Base-by-base conservation (phyloP, 2,113 vertebrate species). In the Dissostichus mawsoni region DNA sequence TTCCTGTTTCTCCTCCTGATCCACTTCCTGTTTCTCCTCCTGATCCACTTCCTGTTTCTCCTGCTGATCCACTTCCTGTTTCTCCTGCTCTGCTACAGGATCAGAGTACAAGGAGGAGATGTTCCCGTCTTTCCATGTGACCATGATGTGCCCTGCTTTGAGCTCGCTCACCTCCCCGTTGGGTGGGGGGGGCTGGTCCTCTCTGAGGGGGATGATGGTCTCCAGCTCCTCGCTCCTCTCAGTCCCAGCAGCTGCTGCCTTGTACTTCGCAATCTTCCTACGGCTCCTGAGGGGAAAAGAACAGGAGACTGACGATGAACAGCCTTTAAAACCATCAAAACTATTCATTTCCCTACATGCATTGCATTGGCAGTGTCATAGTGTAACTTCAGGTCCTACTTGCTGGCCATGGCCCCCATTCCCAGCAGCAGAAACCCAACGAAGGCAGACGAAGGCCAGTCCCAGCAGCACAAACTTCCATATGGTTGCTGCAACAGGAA, bases 381-480 rank as follows among this genome's bases (percentile, higher is more conserved):
- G 12, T 2, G n/a, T 4, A 55, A 72, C 1, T 29, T 69, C 0
- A 1, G 41, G 23, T 63, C 95, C 92, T 87, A 99, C 98, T 95
- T 97, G 92, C 95, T 98, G 47, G 90, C 91, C 88, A 91, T 88
- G 69, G 95, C 48, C 71, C 93, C 96, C 76, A 95, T 91, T 65
- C 85, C 88, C 74, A 98, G 77, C 74, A 99, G 94, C 70, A 95
- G 2, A 2, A 95, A 90, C 5, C 97, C 96, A 66, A 97, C 67
- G 72, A 2, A 96, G 81, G 64, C 93, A 94, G 2, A 91, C 1
- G 0, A 91, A 89, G 0, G 95, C 90, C 68, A 98, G 83, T 0
- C 14, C 95, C 10, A 98, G 93, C 33, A 98, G 68, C 0, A 94
- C 94, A 55, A 95, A 96, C 68, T 94, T 97, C 97, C 97, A 98